Evolutionary conservation across 2,888 invertebrate species (phyloP).

Genomic region (Drosophila melanosoma): DNA sequence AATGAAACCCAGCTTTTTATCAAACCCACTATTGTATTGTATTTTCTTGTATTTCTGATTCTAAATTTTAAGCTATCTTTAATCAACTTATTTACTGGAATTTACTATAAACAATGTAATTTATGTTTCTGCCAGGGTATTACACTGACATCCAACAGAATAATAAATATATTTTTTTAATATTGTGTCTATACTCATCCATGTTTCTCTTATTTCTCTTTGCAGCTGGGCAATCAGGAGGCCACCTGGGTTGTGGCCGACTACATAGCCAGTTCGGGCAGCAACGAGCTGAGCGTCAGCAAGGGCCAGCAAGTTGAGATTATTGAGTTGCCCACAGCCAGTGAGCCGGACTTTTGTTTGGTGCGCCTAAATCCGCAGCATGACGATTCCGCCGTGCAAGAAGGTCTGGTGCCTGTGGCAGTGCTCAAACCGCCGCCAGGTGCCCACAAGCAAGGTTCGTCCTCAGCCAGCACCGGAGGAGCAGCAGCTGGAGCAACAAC

Average conservation of each 20-base stretch:
- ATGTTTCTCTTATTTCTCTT: slow-evolving; percentile 48
- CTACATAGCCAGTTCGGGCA: slow-evolving; percentile 90
- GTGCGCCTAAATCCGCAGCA: slow-evolving; percentile 87
- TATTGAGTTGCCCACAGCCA: slow-evolving; percentile 89
- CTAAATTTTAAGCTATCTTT: not conserved
- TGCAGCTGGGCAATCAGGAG: slow-evolving; percentile 91
- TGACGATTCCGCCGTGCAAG: slow-evolving; percentile 87
- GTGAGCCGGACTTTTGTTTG: slow-evolving; percentile 90
- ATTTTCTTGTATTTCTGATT: too few species aligned
- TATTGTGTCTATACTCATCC: slow-evolving; percentile 31
- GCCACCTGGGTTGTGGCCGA: slow-evolving; percentile 97
- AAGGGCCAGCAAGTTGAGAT: slow-evolving; percentile 98
- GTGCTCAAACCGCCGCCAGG: slow-evolving; percentile 91
- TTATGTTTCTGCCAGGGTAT: not conserved
- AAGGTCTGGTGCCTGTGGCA: slow-evolving; percentile 92
- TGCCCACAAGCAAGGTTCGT: slow-evolving; percentile 84
- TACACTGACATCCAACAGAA: not conserved
- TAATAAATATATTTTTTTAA: not conserved
- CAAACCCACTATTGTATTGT: accelerated
- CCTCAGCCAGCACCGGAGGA: slow-evolving; percentile 28
- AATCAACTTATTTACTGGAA: not conserved
- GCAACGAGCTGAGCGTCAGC: slow-evolving; percentile 92
- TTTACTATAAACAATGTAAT: not conserved
- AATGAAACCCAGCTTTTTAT: not conserved
- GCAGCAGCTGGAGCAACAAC: slow-evolving; percentile 19